Percentiles rank a stretch among this genome's conserved stretches.
phyloP scores from a whole-genome alignment of 1,140 invertebrate genomes.

The Drosophila leontia region DNA sequence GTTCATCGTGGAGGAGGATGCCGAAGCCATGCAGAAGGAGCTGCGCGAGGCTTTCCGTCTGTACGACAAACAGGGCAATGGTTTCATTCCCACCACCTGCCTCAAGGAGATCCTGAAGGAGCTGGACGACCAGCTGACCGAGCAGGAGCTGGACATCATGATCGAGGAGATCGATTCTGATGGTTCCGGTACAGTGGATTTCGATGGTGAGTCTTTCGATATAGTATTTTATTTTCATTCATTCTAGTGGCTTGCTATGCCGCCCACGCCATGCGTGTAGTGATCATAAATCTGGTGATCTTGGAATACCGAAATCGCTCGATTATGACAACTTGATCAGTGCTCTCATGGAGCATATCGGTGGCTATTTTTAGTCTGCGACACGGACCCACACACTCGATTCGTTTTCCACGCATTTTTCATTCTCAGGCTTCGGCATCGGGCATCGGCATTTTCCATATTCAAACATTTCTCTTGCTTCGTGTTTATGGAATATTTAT shows the following conservation, averaged over 20 bases:
- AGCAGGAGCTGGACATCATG: constrained; percentile 96
- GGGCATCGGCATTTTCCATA: constrained; percentile 15
- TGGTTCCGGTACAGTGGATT: constrained; percentile 91
- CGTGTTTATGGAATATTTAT: constrained; percentile 59
- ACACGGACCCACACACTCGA: constrained; percentile 35
- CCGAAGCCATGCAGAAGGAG: constrained; percentile 96
- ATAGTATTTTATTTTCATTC: constrained; percentile 31
- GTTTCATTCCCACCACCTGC: constrained; percentile 97
- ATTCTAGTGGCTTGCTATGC: constrained; percentile 67
- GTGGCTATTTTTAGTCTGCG: constrained; percentile 62
- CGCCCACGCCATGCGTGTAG: constrained; percentile 24
- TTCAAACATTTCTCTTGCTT: constrained; percentile 23
- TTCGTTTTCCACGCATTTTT: constrained; percentile 43
- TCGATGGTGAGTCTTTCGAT: constrained; percentile 87
- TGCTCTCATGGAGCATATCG: constrained; percentile 73
- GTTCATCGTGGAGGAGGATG: constrained; percentile 97
- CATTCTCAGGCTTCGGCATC: constrained; percentile 2
- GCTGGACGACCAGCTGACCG: constrained; percentile 96
- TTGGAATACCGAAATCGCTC: constrained; percentile 60
- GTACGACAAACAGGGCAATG: constrained; percentile 96
- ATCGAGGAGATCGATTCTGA: constrained; percentile 98
- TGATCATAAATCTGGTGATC: constrained; percentile 70
- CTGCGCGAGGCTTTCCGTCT: constrained; percentile 96
- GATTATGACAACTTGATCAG: constrained; percentile 77
- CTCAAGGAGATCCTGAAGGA: constrained; percentile 96